These are phyloP conservation scores for Ochlodes sylvanus DNA, from an alignment of 2,888 invertebrate genomes.

Conservation along the genomic window DNA sequence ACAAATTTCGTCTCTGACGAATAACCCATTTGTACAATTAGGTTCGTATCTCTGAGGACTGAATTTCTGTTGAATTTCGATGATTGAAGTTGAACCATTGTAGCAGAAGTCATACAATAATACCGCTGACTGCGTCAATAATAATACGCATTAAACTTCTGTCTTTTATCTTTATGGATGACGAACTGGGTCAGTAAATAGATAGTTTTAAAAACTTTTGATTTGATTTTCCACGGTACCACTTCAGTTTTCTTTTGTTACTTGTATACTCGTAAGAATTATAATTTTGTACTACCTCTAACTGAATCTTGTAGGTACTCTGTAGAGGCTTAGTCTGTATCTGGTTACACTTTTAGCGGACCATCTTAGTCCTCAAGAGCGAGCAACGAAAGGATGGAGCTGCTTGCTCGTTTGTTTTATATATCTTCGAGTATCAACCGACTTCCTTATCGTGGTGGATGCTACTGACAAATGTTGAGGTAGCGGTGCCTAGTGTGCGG, in stretches of 20 bases:
- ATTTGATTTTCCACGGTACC: not conserved
- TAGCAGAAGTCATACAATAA: conserved; percentile 28
- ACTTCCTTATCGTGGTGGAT: too few relatives aligned
- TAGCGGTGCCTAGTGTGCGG: too few relatives aligned
- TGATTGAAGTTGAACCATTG: conserved; percentile 33
- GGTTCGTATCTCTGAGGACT: conserved; percentile 21
- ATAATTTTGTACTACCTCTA: too few relatives aligned
- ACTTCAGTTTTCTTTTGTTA: not conserved
- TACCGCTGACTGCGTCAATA: conserved; percentile 26
- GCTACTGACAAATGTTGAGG: too few relatives aligned
- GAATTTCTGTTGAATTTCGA: conserved; percentile 18
- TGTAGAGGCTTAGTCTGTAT: too few relatives aligned
- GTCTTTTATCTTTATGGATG: conserved; percentile 16
- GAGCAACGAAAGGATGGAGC: too few relatives aligned
- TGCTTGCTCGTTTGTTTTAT: too few relatives aligned
- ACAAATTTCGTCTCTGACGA: conserved; percentile 17
- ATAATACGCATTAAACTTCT: conserved; percentile 23
- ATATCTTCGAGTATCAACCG: too few relatives aligned
- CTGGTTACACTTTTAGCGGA: too few relatives aligned
- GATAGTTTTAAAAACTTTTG: not conserved
- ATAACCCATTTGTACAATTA: conserved; percentile 17
- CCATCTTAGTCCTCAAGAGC: too few relatives aligned
- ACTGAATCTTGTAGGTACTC: too few relatives aligned
- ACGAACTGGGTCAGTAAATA: conserved; percentile 23
- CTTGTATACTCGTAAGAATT: not conserved